Percentiles rank a stretch among this genome's conserved stretches.
These are phyloP conservation scores for Nemurella pictetii DNA, from an alignment of 2,888 invertebrate species.

Conservation along the genomic window DNA sequence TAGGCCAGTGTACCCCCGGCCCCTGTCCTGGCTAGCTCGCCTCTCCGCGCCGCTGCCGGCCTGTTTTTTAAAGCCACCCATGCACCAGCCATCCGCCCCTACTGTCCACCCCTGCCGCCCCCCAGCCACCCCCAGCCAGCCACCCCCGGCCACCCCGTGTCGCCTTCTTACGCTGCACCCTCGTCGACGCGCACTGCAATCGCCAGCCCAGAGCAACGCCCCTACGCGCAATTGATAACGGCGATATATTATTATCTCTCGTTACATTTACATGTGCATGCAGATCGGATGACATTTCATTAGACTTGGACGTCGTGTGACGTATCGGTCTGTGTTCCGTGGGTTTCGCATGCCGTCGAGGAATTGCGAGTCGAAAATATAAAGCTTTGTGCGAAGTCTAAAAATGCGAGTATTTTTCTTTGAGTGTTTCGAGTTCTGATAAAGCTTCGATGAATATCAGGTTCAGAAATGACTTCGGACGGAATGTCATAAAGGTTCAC, in stretches of 20 bases:
- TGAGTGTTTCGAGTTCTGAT: too few species aligned
- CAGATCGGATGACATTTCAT: background rate
- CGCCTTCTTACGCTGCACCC: slow-evolving; percentile 15
- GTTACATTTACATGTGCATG: background rate
- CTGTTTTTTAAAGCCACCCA: slow-evolving; percentile 1
- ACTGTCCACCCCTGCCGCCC: background rate
- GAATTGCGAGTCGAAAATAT: too few species aligned
- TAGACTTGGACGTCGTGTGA: too few species aligned
- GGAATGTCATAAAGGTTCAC: too few species aligned
- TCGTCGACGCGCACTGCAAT: slow-evolving; percentile 5
- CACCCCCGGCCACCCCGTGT: background rate
- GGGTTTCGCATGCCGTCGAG: too few species aligned
- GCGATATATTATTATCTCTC: slow-evolving; percentile 1
- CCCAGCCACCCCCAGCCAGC: background rate
- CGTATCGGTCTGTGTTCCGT: too few species aligned
- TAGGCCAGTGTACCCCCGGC: background rate
- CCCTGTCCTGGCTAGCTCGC: background rate
- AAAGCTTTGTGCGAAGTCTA: too few species aligned
- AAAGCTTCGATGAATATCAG: too few species aligned
- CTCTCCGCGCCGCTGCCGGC: background rate
- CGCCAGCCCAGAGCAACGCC: background rate
- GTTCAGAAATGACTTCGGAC: too few species aligned
- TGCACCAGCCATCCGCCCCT: background rate
- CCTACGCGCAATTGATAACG: slow-evolving; percentile 10
- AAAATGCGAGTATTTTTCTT: too few species aligned